These are phyloP conservation scores for Lycopodina hypogea DNA, from an alignment of 37 sponge, comb jelly and placozoan genomes.

Conservation along the genomic window DNA sequence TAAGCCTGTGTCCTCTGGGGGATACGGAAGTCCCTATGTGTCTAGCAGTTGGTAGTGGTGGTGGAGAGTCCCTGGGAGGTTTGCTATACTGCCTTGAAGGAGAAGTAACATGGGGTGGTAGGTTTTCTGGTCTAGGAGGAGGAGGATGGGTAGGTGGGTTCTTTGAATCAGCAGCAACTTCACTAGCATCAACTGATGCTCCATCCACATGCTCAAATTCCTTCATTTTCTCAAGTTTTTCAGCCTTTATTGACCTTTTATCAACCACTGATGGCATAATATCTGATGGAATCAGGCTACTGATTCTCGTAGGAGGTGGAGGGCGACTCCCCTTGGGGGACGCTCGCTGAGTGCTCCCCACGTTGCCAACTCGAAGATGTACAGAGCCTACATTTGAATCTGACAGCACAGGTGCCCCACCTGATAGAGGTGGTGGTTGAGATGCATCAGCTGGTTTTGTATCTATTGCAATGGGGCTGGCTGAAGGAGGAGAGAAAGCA, in stretches of 20 bases:
- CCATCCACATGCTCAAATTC: no score
- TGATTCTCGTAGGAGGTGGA: conserved; percentile 17
- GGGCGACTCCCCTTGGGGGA: conserved; percentile 28
- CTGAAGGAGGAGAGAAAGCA: conserved; percentile 21
- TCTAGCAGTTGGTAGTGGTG: not conserved
- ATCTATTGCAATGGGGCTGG: conserved; percentile 11
- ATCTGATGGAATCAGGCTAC: not conserved
- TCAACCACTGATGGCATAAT: not conserved
- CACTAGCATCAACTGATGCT: no score
- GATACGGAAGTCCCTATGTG: not conserved
- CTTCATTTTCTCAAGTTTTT: not conserved
- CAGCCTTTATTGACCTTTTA: not conserved
- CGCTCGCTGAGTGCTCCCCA: not conserved
- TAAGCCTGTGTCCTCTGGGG: conserved; percentile 18
- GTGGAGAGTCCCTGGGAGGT: not conserved
- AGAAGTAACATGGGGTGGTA: not conserved
- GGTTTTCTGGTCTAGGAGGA: conserved; percentile 29
- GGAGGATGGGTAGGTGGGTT: conserved; percentile 33
- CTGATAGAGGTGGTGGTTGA: not conserved
- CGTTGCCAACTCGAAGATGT: not conserved
- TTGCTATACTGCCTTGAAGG: not conserved
- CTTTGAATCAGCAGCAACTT: not conserved
- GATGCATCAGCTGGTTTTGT: not conserved
- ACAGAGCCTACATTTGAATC: not conserved
- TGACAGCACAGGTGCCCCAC: not conserved